A percentile compares a stretch with the other conserved stretches of the same genome.
phyloP scores from a whole-genome alignment of 2,797 vertebrate species.

The Holocentrus rufus region DNA sequence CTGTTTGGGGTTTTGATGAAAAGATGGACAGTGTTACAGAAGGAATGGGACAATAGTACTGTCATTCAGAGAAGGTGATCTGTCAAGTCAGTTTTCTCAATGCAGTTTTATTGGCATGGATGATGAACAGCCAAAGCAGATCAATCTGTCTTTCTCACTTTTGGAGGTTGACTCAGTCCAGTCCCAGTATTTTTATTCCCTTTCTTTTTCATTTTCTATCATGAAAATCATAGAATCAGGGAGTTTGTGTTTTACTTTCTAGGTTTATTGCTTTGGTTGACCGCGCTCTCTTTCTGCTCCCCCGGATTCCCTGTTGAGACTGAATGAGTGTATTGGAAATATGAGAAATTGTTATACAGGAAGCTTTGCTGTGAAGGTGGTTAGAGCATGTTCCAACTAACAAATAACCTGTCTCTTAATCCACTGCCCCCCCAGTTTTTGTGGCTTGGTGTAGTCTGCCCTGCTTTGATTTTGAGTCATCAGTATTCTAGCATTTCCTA shows the following conservation, averaged over 20 bases:
- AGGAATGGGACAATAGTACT: conserved; percentile 20
- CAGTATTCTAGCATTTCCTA: conserved; percentile 42
- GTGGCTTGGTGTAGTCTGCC: conserved; percentile 16
- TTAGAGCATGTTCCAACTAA: neutral
- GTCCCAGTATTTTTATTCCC: too few species aligned
- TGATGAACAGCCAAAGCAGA: too few species aligned
- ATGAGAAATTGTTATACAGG: neutral
- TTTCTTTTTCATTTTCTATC: too few species aligned
- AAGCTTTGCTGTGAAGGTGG: neutral
- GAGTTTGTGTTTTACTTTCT: too few species aligned
- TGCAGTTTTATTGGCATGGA: too few species aligned
- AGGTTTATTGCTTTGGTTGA: neutral
- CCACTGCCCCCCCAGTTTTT: conserved; percentile 7
- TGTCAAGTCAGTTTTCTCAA: too few species aligned
- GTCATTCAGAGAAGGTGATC: neutral
- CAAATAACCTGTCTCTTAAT: conserved; percentile 3
- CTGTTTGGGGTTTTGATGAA: conserved; percentile 52
- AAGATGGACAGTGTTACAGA: conserved; percentile 48
- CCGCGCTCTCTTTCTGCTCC: neutral
- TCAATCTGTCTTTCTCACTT: too few species aligned
- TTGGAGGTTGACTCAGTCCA: too few species aligned
- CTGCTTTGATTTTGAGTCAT: conserved; percentile 63
- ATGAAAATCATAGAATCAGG: too few species aligned
- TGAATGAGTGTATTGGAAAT: neutral
- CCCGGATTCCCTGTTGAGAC: neutral